These are phyloP conservation scores for Aleiodes sp. DNA, from an alignment of 1,140 invertebrate genomes.

Conservation along the genomic window DNA sequence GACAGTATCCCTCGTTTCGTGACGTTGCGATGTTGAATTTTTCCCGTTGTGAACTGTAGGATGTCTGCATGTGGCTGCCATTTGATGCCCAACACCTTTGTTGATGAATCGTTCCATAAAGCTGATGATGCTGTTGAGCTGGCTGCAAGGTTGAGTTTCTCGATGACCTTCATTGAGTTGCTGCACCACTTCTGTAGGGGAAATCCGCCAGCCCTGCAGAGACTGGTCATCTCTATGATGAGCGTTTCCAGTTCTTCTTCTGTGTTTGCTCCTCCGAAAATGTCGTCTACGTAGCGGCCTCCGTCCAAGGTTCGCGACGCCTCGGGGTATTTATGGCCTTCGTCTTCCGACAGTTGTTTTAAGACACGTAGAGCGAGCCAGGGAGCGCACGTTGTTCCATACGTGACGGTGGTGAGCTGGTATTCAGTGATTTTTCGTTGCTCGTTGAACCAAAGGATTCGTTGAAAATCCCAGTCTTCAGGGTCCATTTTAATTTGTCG, in stretches of 20 bases:
- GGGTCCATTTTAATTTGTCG: slow-evolving; percentile 47
- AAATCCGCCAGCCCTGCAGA: slow-evolving; percentile 30
- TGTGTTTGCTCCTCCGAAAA: neutral
- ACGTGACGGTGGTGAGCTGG: slow-evolving; percentile 46
- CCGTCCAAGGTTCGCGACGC: neutral
- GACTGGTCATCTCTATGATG: neutral
- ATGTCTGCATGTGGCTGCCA: neutral
- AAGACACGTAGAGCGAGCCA: slow-evolving; percentile 46
- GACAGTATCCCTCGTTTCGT: slow-evolving; percentile 38
- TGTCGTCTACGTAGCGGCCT: slow-evolving; percentile 2
- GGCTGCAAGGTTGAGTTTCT: neutral
- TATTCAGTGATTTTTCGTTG: slow-evolving; percentile 31
- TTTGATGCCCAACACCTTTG: neutral
- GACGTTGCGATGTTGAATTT: neutral
- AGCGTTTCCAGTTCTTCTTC: neutral
- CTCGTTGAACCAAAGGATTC: slow-evolving; percentile 48
- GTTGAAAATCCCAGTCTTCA: slow-evolving; percentile 46
- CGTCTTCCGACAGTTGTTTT: slow-evolving; percentile 45
- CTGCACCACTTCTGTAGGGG: slow-evolving; percentile 21
- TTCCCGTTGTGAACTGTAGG: neutral
- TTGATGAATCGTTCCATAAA: neutral
- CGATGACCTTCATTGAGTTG: neutral
- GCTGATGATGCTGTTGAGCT: neutral
- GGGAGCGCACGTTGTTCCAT: slow-evolving; percentile 56
- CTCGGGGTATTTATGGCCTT: slow-evolving; percentile 36